Evolutionary conservation across 1,140 invertebrate genomes (phyloP), one percentile per base, ranked within the genome.

Genomic region (Hirudo medicinalis): DNA sequence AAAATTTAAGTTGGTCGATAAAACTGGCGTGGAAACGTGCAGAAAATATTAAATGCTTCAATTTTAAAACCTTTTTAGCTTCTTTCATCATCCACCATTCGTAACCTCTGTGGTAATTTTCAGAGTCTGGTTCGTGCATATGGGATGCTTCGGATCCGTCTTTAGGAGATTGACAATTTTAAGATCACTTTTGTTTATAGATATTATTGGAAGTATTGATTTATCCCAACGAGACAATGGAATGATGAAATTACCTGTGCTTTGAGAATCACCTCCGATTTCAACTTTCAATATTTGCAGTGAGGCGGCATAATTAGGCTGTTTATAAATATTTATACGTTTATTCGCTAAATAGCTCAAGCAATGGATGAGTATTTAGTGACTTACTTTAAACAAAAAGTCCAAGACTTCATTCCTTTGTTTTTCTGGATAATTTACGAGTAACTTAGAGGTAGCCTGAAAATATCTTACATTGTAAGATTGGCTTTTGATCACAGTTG

Each of bases 41-140:
- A n/a, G n/a, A n/a, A n/a, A n/a, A n/a, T n/a, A n/a, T n/a, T n/a
- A n/a, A n/a, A n/a, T n/a, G n/a, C n/a, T n/a, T n/a, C n/a, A n/a
- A n/a, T n/a, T n/a, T n/a, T n/a, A n/a, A n/a, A n/a, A 70, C 69
- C 29, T 80, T 80, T 73, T 82, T 82, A 17, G 80, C 80, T 74
- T 81, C 79, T 54, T 74, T 75, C 76, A 82, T 79, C 43, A 82
- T 70, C 79, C 79, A 80, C 81, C 81, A 82, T 74, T 82, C 80
- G 74, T 81, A 82, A 49, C 81, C 81, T 69, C 80, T 72, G 36
- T 78, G 49, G 71, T 78, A 81, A 69, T 81, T 81, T 70, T 80
- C 77, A 36, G 81, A 78, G 75, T 76, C 76, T 13, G 71, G 75
- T 71, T 78, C 76, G 75, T 82, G 80, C 80, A 81, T 82, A 70